These are phyloP conservation scores for Drosophila formosana DNA, from an alignment of 2,888 invertebrate species.

Conservation along the genomic window DNA sequence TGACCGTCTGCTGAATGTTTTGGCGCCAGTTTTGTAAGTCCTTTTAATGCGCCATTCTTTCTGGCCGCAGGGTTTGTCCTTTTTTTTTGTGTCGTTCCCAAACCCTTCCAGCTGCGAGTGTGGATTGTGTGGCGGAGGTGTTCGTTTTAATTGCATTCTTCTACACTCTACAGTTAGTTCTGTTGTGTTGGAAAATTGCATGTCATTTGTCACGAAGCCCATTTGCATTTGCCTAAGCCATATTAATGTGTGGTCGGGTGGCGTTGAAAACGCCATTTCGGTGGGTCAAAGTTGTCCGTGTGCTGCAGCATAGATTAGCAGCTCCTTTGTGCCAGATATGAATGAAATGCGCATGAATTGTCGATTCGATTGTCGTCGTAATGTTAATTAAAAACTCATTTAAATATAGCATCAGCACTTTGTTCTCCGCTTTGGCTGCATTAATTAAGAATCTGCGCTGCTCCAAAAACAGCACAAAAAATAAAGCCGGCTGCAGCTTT, in stretches of 20 bases:
- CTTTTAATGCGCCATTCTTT: conserved; percentile 55
- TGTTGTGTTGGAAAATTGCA: conserved; percentile 70
- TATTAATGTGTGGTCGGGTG: conserved; percentile 67
- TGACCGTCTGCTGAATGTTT: conserved; percentile 60
- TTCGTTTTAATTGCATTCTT: conserved; percentile 74
- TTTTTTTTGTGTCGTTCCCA: conserved; percentile 12
- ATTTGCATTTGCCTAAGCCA: conserved; percentile 76
- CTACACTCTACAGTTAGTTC: conserved; percentile 14
- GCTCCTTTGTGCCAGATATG: conserved; percentile 6
- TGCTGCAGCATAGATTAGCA: conserved; percentile 6
- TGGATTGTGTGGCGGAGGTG: conserved; percentile 58
- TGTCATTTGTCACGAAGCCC: conserved; percentile 75
- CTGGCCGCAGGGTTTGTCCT: conserved; percentile 32
- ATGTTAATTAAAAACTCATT: conserved; percentile 7
- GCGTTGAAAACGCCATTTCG: conserved; percentile 17
- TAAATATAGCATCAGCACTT: conserved; percentile 6
- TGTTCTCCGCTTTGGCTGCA: neutral
- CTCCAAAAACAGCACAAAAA: neutral
- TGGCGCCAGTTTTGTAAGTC: conserved; percentile 60
- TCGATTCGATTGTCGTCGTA: conserved; percentile 8
- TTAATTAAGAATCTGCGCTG: neutral
- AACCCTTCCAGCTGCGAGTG: conserved; percentile 31
- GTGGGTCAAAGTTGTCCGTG: conserved; percentile 9
- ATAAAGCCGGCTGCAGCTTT: conserved; percentile 19
- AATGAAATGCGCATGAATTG: conserved; percentile 5